phyloP scores from a whole-genome alignment of 2,113 vertebrate genomes.

The Phrynosoma blainvillii region DNA sequence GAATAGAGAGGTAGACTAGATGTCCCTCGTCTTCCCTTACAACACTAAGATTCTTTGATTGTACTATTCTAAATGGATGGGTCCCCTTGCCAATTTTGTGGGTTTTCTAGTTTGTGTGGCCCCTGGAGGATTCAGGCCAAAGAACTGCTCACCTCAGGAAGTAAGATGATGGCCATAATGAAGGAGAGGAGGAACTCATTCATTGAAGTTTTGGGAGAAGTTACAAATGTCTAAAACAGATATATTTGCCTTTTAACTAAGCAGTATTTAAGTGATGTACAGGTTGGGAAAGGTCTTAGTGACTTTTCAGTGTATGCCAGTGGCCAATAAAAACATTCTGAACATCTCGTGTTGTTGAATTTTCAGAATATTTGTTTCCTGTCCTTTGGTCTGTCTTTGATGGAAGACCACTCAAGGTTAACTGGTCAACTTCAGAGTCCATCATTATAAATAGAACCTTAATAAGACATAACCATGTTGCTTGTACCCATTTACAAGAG shows the following conservation, averaged over 20 bases:
- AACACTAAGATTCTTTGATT: too few species aligned
- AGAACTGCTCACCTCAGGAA: too few species aligned
- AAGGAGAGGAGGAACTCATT: neutral
- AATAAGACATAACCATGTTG: conserved; percentile 67
- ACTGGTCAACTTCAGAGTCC: conserved; percentile 57
- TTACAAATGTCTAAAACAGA: neutral
- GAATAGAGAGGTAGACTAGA: too few species aligned
- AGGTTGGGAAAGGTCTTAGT: neutral
- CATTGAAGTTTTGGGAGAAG: neutral
- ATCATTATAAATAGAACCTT: conserved; percentile 69
- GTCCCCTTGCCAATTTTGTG: too few species aligned
- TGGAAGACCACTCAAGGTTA: conserved; percentile 55
- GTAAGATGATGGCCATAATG: too few species aligned
- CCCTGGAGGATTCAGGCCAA: too few species aligned
- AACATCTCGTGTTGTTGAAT: conserved; percentile 44
- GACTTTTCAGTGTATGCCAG: conserved; percentile 27
- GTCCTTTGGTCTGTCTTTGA: conserved; percentile 65
- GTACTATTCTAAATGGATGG: too few species aligned
- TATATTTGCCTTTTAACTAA: neutral
- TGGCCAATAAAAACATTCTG: conserved; percentile 46
- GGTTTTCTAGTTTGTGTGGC: too few species aligned
- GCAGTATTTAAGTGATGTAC: neutral
- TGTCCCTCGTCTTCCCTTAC: too few species aligned
- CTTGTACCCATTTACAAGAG: conserved; percentile 66
- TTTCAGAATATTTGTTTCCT: conserved; percentile 62